Percentiles rank a stretch among this genome's conserved stretches.
These are phyloP conservation scores for Limnothrissa miodon DNA, from an alignment of 2,113 vertebrate species.

Conservation along the genomic window DNA sequence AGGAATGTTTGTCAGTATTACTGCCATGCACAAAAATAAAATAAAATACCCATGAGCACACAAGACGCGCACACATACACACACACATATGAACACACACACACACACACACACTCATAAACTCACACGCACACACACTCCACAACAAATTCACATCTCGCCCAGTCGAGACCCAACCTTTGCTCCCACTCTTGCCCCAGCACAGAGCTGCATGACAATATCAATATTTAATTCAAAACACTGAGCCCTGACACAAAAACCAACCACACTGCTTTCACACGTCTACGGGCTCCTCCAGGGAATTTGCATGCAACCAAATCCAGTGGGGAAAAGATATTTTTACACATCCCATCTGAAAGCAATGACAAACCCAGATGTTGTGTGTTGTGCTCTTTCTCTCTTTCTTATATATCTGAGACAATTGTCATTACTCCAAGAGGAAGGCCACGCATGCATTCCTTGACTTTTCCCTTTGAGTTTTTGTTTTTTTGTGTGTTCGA, in stretches of 20 bases:
- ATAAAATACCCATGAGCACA: constrained; percentile 11
- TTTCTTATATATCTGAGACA: neutral
- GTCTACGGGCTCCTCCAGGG: neutral
- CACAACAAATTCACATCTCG: neutral
- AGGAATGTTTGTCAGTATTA: constrained; percentile 33
- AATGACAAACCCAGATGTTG: constrained; percentile 11
- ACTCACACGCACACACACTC: constrained; percentile 17
- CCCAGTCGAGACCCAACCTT: neutral
- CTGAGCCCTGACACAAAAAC: neutral
- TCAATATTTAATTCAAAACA: constrained; percentile 8
- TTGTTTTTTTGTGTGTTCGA: too few relatives aligned
- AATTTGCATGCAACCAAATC: neutral
- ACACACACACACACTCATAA: constrained; percentile 28
- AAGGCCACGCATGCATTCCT: neutral
- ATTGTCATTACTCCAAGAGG: neutral
- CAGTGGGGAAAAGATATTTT: neutral
- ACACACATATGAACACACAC: constrained; percentile 25
- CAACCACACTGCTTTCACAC: neutral
- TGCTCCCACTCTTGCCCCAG: neutral
- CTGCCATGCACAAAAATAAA: constrained; percentile 37
- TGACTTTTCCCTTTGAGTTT: neutral
- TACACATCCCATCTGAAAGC: neutral
- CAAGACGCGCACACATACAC: too few relatives aligned
- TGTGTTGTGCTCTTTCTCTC: neutral
- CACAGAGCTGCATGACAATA: neutral